A percentile compares a stretch with the other conserved stretches of the same genome.
These are phyloP conservation scores for Nemurella pictetii DNA, from an alignment of 2,888 invertebrate genomes.

Conservation along the genomic window DNA sequence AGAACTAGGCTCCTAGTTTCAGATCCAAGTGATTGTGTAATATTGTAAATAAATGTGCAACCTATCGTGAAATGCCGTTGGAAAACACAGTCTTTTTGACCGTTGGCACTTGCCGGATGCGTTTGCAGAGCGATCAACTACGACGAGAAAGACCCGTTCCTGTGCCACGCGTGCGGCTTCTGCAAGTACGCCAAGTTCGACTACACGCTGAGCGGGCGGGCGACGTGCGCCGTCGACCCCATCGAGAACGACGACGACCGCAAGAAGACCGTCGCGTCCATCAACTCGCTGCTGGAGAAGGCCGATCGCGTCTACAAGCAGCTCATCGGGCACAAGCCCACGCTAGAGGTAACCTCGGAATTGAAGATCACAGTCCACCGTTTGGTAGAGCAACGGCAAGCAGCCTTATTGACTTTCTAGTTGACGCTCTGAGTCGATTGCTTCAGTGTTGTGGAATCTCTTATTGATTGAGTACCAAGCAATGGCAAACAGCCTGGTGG, in stretches of 20 bases:
- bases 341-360: constrained; percentile 74
- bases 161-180: constrained; percentile 98
- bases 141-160: constrained; percentile 97
- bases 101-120: constrained; percentile 13
- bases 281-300: constrained; percentile 88
- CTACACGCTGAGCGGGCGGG: constrained; percentile 86
- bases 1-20: too few species aligned
- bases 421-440: too few species aligned
- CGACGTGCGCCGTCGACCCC: constrained; percentile 95
- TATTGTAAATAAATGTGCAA: too few species aligned
- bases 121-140: constrained; percentile 88
- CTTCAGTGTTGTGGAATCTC: too few species aligned
- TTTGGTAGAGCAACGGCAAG: too few species aligned
- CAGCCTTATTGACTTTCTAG: too few species aligned
- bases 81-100: too few species aligned
- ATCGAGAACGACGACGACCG: constrained; percentile 97
- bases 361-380: too few species aligned
- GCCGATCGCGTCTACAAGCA: constrained; percentile 94
- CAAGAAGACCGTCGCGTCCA: constrained; percentile 89
- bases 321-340: constrained; percentile 85
- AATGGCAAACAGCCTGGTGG: too few species aligned
- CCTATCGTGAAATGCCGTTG: too few species aligned
- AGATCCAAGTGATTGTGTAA: too few species aligned
- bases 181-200: constrained; percentile 99
- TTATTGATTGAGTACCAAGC: too few species aligned